Percentiles rank a stretch among this genome's conserved stretches.
Conservation (phyloP, 37 sponge, comb jelly and placozoan species). For the Lycopodina hypogea region DNA sequence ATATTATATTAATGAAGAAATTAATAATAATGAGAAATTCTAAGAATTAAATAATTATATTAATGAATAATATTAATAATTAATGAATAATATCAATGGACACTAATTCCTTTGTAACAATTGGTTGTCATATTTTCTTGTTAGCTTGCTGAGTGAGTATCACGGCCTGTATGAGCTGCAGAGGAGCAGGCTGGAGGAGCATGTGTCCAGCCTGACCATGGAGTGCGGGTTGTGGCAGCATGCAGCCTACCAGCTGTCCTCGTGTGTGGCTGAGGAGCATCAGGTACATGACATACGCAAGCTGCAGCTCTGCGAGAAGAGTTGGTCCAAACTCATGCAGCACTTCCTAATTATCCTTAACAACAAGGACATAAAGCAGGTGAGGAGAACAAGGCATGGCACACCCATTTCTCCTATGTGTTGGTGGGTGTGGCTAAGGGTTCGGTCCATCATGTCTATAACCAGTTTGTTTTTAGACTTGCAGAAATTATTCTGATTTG, state of each 20-base stretch:
- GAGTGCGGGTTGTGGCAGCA: conserved; percentile 91
- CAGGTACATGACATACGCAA: conserved; percentile 57
- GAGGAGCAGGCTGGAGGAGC: conserved; percentile 79
- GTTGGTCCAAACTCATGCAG: conserved; percentile 79
- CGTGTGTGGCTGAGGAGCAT: conserved; percentile 47
- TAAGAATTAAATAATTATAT: too few species aligned
- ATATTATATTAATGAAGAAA: too few species aligned
- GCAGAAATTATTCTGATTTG: too few species aligned
- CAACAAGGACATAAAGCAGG: conserved; percentile 80
- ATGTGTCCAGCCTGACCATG: conserved; percentile 48
- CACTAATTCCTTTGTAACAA: too few species aligned
- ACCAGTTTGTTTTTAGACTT: too few species aligned
- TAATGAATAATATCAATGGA: neutral
- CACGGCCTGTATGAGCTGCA: conserved; percentile 94
- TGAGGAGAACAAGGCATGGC: conserved; percentile 10
- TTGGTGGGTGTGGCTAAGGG: too few species aligned
- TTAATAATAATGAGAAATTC: too few species aligned
- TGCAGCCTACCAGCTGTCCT: conserved; percentile 78
- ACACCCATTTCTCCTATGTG: too few species aligned
- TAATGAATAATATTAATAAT: neutral
- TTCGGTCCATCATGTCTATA: too few species aligned
- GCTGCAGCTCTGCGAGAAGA: conserved; percentile 86
- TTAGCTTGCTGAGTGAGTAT: conserved; percentile 90
- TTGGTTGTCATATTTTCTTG: too few species aligned
- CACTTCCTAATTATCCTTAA: conserved; percentile 83